A percentile compares a stretch with the other conserved stretches of the same genome.
These are phyloP conservation scores for Danio jaintianensis DNA, from an alignment of 2,797 vertebrate species.

Conservation along the genomic window DNA sequence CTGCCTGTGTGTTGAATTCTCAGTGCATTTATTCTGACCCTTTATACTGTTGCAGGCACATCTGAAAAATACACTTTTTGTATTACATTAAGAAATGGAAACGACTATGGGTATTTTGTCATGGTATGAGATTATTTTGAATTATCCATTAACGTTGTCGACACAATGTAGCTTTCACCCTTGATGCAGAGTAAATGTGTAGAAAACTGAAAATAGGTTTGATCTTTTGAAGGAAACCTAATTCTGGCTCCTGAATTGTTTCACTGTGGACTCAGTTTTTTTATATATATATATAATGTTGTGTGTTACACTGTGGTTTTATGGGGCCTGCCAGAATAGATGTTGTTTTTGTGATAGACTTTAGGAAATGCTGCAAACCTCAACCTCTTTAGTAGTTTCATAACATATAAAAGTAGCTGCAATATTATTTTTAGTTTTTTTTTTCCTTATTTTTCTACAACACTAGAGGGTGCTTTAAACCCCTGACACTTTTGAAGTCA, in stretches of 20 bases:
- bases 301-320: slow-evolving; percentile 51
- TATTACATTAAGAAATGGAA: slow-evolving; percentile 28
- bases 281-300: slow-evolving; percentile 34
- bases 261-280: slow-evolving; percentile 38
- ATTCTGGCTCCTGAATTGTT: slow-evolving; percentile 34
- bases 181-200: slow-evolving; percentile 5
- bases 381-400: slow-evolving; percentile 20
- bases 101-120: slow-evolving; percentile 1
- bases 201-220: slow-evolving; percentile 7
- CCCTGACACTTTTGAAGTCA: slow-evolving; percentile 68
- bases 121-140: slow-evolving; percentile 3
- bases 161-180: slow-evolving; percentile 15
- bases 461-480: slow-evolving; percentile 67
- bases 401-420: slow-evolving; percentile 53
- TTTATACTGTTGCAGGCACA: slow-evolving; percentile 16
- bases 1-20: neutral
- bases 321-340: slow-evolving; percentile 60
- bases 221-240: slow-evolving; percentile 44
- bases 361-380: slow-evolving; percentile 50
- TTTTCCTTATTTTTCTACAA: slow-evolving; percentile 53
- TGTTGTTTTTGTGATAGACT: slow-evolving; percentile 50
- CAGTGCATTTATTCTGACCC: slow-evolving; percentile 14
- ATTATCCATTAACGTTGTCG: slow-evolving; percentile 36
- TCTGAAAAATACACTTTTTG: neutral
- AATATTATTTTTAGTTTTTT: slow-evolving; percentile 53